Conservation (phyloP, 1,140 invertebrate genomes). For the Pseudachorutes palmiensis region DNA sequence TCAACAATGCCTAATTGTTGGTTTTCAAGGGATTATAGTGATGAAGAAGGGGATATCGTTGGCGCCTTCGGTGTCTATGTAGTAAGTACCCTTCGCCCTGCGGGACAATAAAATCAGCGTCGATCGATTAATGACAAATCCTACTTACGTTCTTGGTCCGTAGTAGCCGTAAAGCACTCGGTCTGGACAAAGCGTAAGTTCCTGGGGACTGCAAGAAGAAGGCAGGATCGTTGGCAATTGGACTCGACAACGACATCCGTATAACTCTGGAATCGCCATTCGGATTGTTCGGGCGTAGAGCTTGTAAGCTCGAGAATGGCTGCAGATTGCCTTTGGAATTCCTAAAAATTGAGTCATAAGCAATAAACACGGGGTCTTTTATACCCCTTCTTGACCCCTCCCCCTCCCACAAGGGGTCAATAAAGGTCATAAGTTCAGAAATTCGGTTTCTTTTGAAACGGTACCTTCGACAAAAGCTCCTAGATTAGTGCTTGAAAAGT, state of each 20-base stretch:
- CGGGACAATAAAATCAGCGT: not conserved
- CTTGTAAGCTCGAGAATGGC: not conserved
- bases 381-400: too few relatives aligned
- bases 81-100: slow-evolving; percentile 5
- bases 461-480: not conserved
- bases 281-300: not conserved
- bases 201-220: not conserved
- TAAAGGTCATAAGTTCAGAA: too few relatives aligned
- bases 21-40: not conserved
- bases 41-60: not conserved
- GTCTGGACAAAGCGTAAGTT: not conserved
- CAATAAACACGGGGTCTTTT: too few relatives aligned
- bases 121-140: too few relatives aligned
- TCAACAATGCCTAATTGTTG: too few relatives aligned
- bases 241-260: not conserved
- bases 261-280: not conserved
- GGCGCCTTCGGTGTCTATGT: not conserved
- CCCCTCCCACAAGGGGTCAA: too few relatives aligned
- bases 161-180: not conserved
- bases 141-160: slow-evolving; percentile 1
- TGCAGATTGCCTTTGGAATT: not conserved
- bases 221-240: not conserved
- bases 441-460: too few relatives aligned
- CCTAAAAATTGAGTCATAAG: too few relatives aligned
- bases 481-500: not conserved